Percentiles rank a stretch among this genome's conserved stretches.
Evolutionary conservation across 2,888 invertebrate species (phyloP).

Genomic region (Xestia rhomboidea): DNA sequence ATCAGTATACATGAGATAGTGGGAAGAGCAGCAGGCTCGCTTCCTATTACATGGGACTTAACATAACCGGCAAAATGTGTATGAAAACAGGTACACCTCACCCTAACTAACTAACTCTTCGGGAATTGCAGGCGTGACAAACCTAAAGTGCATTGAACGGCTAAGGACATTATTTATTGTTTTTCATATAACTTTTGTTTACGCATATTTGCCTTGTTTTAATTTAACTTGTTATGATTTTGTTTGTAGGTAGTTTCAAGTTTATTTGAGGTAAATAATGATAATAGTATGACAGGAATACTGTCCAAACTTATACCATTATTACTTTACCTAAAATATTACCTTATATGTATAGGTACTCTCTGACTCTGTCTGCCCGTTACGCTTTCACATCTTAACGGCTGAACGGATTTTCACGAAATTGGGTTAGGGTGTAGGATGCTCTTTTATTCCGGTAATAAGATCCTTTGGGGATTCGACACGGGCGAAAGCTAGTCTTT

Average conservation of each 20-base stretch:
- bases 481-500: neutral
- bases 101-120: neutral
- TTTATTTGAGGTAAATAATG: neutral
- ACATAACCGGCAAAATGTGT: neutral
- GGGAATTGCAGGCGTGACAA: neutral
- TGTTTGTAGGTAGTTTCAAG: neutral
- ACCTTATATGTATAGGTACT: neutral
- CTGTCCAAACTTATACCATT: neutral
- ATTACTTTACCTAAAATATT: neutral
- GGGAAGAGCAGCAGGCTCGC: neutral
- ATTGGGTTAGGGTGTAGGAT: neutral
- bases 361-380: neutral
- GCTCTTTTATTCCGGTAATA: neutral
- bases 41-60: neutral
- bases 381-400: neutral
- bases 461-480: neutral
- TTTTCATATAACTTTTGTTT: neutral
- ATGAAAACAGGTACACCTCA: neutral
- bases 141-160: neutral
- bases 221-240: neutral
- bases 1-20: conserved; percentile 8
- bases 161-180: neutral
- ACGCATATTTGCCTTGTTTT: neutral
- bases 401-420: neutral
- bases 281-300: neutral